Conservation (phyloP, 2,888 invertebrate species). For the Lamellibrachia satsuma region DNA sequence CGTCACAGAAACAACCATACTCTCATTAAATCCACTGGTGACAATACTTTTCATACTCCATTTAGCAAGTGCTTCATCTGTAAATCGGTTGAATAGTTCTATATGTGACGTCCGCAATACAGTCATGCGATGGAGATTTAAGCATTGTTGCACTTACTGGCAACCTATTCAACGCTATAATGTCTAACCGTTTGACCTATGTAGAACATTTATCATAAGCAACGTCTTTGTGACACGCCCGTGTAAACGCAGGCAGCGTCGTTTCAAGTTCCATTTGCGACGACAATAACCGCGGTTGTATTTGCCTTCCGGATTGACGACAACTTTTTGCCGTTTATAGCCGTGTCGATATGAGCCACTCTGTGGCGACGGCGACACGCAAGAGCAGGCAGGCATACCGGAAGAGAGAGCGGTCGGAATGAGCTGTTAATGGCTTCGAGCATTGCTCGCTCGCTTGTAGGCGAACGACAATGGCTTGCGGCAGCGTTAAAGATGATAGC, state of each 20-base stretch:
- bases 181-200: neutral
- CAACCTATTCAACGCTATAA: neutral
- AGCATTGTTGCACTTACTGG: neutral
- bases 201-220: neutral
- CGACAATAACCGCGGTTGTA: neutral
- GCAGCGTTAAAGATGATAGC: neutral
- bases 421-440: neutral
- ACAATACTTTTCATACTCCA: neutral
- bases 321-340: neutral
- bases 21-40: neutral
- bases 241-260: neutral
- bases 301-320: neutral
- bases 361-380: neutral
- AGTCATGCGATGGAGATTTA: neutral
- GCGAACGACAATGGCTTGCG: neutral
- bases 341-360: neutral
- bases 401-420: neutral
- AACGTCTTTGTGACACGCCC: neutral
- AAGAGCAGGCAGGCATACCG: neutral
- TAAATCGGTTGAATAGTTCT: neutral
- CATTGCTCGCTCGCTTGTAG: neutral
- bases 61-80: neutral
- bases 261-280: constrained; percentile 13
- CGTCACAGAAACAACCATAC: neutral
- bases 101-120: neutral